phyloP scores from a whole-genome alignment of 2,797 vertebrate genomes.

The Pangasius krempfi region DNA sequence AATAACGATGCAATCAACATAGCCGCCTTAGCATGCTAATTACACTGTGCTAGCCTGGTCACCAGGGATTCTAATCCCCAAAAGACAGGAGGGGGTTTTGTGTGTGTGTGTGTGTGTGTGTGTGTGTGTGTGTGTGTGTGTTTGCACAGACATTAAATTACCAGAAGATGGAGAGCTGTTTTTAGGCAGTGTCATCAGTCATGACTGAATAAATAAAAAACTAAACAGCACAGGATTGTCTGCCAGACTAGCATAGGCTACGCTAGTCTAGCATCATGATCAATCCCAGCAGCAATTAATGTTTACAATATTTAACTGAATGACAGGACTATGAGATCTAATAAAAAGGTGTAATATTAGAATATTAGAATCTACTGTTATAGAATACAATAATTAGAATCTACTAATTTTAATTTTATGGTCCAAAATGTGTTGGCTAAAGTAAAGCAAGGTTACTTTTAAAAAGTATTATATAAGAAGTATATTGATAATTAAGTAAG shows the following conservation, averaged over 20 bases:
- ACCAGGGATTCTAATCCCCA: slow-evolving; percentile 47
- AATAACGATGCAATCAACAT: slow-evolving; percentile 77
- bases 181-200: slow-evolving; percentile 44
- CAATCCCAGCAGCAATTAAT: neutral
- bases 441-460: neutral
- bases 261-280: slow-evolving; percentile 7
- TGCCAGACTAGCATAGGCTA: slow-evolving; percentile 9
- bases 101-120: slow-evolving; percentile 11
- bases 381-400: too few relatives aligned
- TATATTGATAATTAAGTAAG: neutral
- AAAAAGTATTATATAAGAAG: neutral
- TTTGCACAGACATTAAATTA: slow-evolving; percentile 68
- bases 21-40: slow-evolving; percentile 69
- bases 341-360: neutral
- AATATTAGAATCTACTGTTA: too few relatives aligned
- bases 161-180: slow-evolving; percentile 60
- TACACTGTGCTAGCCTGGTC: slow-evolving; percentile 56
- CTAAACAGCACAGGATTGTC: slow-evolving; percentile 62
- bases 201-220: slow-evolving; percentile 68
- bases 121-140: neutral
- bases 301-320: slow-evolving; percentile 12
- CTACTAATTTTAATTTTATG: too few relatives aligned
- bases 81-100: neutral
- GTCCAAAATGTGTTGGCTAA: neutral
- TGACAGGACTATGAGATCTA: neutral